Conservation (phyloP, 2,797 vertebrate species). For the Sarcophilus harrisii region DNA sequence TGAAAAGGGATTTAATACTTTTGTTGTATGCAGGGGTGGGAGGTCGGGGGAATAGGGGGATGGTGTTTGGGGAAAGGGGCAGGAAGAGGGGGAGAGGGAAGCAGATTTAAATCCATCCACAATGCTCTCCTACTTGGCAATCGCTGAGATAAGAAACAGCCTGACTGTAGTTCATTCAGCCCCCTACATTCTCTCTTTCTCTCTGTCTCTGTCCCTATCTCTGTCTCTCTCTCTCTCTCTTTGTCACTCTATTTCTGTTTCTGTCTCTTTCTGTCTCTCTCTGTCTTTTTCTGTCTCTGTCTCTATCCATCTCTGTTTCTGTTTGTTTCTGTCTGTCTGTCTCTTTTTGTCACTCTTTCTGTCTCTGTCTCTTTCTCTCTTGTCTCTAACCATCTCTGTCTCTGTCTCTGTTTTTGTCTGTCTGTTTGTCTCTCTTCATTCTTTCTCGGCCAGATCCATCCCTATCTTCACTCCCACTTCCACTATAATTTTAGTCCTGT, state of each 20-base stretch:
- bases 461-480: neutral
- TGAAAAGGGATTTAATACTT: conserved; percentile 88
- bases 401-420: no score
- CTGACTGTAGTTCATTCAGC: conserved; percentile 77
- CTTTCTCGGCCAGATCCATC: conserved; percentile 22
- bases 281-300: neutral
- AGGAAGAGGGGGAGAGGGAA: conserved; percentile 75
- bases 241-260: no score
- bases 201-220: neutral
- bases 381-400: no score
- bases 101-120: conserved; percentile 86
- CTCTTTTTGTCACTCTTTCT: no score
- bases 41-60: conserved; percentile 76
- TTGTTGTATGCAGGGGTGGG: conserved; percentile 83
- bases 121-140: conserved; percentile 86
- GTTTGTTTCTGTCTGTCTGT: no score
- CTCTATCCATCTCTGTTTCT: no score
- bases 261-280: neutral
- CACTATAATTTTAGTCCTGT: conserved; percentile 49
- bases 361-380: no score
- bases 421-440: neutral
- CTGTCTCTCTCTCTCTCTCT: no score
- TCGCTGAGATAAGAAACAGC: conserved; percentile 84
- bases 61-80: conserved; percentile 72
- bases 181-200: conserved; percentile 58